Base-by-base conservation (phyloP, 30 jellyfish, hydroid and myxozoan genomes). In the Phacellophora camtschatica region DNA sequence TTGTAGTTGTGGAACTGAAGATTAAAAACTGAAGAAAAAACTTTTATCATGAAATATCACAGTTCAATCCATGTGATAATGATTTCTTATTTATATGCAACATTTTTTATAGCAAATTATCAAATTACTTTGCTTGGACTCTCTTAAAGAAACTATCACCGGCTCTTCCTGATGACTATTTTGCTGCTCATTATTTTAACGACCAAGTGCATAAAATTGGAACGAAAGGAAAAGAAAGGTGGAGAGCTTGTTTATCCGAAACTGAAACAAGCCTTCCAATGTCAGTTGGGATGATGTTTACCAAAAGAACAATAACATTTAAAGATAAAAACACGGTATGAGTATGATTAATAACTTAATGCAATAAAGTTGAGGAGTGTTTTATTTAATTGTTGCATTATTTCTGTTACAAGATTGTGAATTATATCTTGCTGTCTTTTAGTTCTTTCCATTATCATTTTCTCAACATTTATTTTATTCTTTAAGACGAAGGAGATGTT, bases 211-310 rank as follows among this genome's bases (percentile, higher is more conserved):
- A 50, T 28, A 51, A 11, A 0, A 30, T 78, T 30, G 82, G 74
- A 24, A 78, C 28, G 35, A 48, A 42, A 31, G 90, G 90, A 29
- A 78, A 62, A 24, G 90, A 78, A 50, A 43, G 70, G 48, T 78
- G 90, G 90, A 23, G 90, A 33, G 90, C 82, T 45, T 78, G 90
- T 66, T 15, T 78, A 59, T 0, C 48, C 68, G 90, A 78, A 15
- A 78, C 90, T 0, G 90, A 78, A 33, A 6, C 30, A 51, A 61
- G 37, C 20, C 32, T 78, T 59, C 90, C 90, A 0, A 15, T 78
- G 31, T 56, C 90, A 5, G 74, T 78, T 41, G 90, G 90, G 28
- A 78, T 78, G 90, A 78, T 78, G 74, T 78, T 78, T 33, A 37
- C 90, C 22, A 78, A 78, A 10, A 53, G 28, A 5, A 66, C 46